phyloP scores from a whole-genome alignment of 2,113 vertebrate genomes.

The Tauraco erythrolophus region DNA sequence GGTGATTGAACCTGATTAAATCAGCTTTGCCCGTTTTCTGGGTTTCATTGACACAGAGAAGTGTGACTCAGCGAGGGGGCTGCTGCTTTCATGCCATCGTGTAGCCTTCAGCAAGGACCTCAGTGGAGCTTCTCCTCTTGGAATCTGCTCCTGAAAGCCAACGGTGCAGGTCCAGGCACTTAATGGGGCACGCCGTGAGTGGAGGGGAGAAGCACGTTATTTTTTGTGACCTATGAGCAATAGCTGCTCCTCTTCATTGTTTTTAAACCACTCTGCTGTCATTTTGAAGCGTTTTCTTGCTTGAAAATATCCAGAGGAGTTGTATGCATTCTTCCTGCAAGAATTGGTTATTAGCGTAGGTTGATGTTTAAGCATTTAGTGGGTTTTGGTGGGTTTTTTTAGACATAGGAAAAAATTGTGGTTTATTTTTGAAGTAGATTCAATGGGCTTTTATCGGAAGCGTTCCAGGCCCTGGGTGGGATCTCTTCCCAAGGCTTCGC shows the following conservation, averaged over 20 bases:
- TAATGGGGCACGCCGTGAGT: rapidly evolving
- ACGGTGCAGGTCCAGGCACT: neutral
- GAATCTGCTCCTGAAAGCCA: neutral
- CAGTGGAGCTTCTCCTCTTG: neutral
- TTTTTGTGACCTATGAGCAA: neutral
- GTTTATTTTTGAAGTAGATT: neutral
- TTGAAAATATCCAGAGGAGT: neutral
- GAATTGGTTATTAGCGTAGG: neutral
- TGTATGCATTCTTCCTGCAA: neutral
- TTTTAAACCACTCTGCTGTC: neutral
- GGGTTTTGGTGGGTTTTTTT: neutral
- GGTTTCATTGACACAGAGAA: neutral
- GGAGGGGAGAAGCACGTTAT: rapidly evolving
- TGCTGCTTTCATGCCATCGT: rapidly evolving
- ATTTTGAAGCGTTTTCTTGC: neutral
- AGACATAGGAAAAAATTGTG: too few relatives aligned
- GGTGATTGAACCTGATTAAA: neutral
- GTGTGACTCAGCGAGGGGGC: neutral
- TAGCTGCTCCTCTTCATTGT: neutral
- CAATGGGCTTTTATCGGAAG: neutral
- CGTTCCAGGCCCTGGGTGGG: neutral
- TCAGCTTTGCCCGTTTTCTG: neutral
- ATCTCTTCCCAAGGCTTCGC: neutral
- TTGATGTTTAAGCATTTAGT: neutral
- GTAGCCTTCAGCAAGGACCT: neutral